Evolutionary conservation across 1,140 invertebrate genomes (phyloP).

Genomic region (Coelopa frigida): DNA sequence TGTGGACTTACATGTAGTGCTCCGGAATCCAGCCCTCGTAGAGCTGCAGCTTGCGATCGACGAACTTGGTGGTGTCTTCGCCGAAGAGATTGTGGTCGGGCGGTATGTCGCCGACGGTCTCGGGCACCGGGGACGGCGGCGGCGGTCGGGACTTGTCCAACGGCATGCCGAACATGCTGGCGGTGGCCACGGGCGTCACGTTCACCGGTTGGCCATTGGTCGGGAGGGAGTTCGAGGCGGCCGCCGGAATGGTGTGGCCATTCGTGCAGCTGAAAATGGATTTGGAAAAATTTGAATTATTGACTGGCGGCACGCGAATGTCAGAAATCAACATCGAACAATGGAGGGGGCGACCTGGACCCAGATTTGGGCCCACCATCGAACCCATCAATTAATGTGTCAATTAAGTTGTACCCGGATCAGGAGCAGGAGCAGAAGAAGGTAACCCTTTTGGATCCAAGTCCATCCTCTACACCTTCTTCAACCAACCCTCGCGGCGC

Average conservation of each 20-base stretch:
- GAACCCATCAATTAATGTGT: no score
- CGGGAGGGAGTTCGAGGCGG: not conserved
- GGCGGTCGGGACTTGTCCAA: not conserved
- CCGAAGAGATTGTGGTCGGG: constrained; percentile 13
- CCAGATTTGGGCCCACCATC: no score
- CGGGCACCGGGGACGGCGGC: constrained; percentile 7
- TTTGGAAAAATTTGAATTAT: no score
- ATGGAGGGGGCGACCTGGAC: no score
- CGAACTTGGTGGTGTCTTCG: constrained; percentile 15
- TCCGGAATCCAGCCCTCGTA: constrained; percentile 38
- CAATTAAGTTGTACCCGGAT: no score
- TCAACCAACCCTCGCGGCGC: no score
- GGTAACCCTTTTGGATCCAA: no score
- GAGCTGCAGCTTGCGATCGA: constrained; percentile 26
- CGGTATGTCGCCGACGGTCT: constrained; percentile 32
- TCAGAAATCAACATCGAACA: no score
- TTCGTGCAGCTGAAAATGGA: constrained; percentile 24
- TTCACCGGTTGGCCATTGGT: constrained; percentile 7
- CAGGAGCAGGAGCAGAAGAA: no score
- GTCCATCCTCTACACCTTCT: no score
- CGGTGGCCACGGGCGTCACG: constrained; percentile 5
- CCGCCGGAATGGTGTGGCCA: constrained; percentile 7
- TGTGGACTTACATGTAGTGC: constrained; percentile 38
- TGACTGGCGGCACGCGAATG: no score
- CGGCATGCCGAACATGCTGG: constrained; percentile 17